A percentile compares a stretch with the other conserved stretches of the same genome.
Conservation (phyloP, 2,888 invertebrate species). For the Boloria euphrosyne region DNA sequence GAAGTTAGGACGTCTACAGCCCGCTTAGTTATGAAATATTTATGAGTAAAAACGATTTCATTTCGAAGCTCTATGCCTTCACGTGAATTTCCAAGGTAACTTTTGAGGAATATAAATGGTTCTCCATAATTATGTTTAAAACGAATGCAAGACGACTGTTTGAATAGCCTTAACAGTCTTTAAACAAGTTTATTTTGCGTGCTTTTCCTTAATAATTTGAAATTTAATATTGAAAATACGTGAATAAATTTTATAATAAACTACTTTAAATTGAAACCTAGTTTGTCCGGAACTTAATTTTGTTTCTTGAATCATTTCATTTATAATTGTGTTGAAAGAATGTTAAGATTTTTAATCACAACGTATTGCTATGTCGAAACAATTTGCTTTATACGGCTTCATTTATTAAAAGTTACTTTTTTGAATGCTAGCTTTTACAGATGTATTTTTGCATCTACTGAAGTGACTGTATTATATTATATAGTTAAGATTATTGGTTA, state of each 20-base stretch:
- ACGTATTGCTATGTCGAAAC: too few relatives aligned
- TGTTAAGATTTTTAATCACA: too few relatives aligned
- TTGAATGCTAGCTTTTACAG: too few relatives aligned
- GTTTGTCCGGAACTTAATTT: too few relatives aligned
- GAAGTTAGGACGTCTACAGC: conserved; percentile 41
- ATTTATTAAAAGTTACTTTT: too few relatives aligned
- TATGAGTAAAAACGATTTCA: conserved; percentile 53
- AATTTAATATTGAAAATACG: conserved; percentile 1
- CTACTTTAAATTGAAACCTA: neutral
- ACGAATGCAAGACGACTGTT: conserved; percentile 32
- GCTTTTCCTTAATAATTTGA: conserved; percentile 2
- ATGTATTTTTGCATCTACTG: too few relatives aligned
- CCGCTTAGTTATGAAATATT: conserved; percentile 60
- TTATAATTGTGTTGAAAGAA: too few relatives aligned
- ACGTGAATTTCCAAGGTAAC: conserved; percentile 47
- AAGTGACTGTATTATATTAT: too few relatives aligned
- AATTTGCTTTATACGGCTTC: too few relatives aligned
- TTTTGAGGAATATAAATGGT: conserved; percentile 47
- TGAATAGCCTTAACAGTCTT: conserved; percentile 27
- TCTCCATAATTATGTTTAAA: conserved; percentile 43
- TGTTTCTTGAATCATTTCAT: too few relatives aligned
- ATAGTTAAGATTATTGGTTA: too few relatives aligned
- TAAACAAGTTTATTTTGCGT: conserved; percentile 12
- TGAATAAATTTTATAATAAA: neutral
- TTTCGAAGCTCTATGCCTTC: conserved; percentile 44